phyloP scores from a whole-genome alignment of 2,888 invertebrate genomes.

The Thereva unica region DNA sequence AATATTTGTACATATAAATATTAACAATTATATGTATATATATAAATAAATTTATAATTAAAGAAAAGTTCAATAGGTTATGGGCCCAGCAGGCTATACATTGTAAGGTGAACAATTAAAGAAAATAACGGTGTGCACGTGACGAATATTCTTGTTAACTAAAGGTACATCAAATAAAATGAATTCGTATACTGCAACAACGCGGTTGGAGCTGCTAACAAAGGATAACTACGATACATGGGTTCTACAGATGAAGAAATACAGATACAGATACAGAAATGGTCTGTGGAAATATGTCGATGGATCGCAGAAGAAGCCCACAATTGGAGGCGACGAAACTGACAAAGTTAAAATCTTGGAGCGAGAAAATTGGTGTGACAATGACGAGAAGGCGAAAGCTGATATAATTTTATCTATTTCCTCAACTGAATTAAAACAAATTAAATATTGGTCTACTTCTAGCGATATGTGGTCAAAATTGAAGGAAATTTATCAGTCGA shows the following conservation, averaged over 20 bases:
- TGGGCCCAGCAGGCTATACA: too few species aligned
- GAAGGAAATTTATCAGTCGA: constrained; percentile 50
- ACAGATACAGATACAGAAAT: not conserved
- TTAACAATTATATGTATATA: too few species aligned
- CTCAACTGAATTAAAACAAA: constrained; percentile 48
- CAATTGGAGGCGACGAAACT: not conserved
- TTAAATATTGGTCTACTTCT: constrained; percentile 47
- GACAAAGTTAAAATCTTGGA: not conserved
- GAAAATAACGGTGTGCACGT: too few species aligned
- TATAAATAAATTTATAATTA: too few species aligned
- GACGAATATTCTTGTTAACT: too few species aligned
- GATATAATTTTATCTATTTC: constrained; percentile 43
- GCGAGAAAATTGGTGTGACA: constrained; percentile 31
- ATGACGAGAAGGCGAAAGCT: constrained; percentile 43
- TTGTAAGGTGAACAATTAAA: too few species aligned
- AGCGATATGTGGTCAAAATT: constrained; percentile 52
- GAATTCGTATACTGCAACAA: not conserved
- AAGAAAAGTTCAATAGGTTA: too few species aligned
- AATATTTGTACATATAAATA: too few species aligned
- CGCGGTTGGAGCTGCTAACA: not conserved
- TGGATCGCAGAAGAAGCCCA: not conserved
- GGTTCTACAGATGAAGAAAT: not conserved
- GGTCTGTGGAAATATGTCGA: not conserved
- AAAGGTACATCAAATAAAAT: too few species aligned
- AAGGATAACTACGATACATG: constrained; percentile 10